Percentiles rank a stretch among this genome's conserved stretches.
Evolutionary conservation across 2,888 invertebrate genomes (phyloP).

Genomic region (Pheosia tremula): DNA sequence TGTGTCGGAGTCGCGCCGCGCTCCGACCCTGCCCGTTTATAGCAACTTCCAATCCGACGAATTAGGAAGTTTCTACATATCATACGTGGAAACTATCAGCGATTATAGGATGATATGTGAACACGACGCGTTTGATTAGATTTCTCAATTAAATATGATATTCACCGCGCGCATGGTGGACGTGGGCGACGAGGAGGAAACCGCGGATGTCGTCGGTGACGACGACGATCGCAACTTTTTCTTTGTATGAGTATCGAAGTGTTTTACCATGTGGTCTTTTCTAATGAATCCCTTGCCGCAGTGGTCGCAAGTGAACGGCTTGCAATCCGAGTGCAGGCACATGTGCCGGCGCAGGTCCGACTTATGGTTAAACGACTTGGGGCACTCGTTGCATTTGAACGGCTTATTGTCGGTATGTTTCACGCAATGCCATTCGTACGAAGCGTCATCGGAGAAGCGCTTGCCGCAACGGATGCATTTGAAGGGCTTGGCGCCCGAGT

Average conservation of each 20-base stretch:
- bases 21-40: constrained; percentile 18
- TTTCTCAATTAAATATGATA: constrained; percentile 23
- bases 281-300: constrained; percentile 95
- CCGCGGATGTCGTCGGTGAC: constrained; percentile 52
- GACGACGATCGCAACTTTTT: constrained; percentile 74
- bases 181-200: constrained; percentile 49
- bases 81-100: constrained; percentile 41
- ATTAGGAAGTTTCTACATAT: constrained; percentile 37
- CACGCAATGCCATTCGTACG: constrained; percentile 89
- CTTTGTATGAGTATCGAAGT: constrained; percentile 91
- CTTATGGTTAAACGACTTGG: constrained; percentile 96
- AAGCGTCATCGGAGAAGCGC: constrained; percentile 89
- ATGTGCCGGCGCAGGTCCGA: constrained; percentile 94
- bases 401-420: constrained; percentile 94
- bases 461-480: constrained; percentile 95
- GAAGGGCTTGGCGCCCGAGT: constrained; percentile 93
- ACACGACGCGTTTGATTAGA: constrained; percentile 17
- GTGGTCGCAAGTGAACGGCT: constrained; percentile 91
- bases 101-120: constrained; percentile 61
- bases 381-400: constrained; percentile 93
- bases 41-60: constrained; percentile 20
- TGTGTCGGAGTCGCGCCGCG: constrained; percentile 51
- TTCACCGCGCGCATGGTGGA: constrained; percentile 26
- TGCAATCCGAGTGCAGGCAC: constrained; percentile 94
- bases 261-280: constrained; percentile 96